Base-by-base conservation (phyloP, 1,140 invertebrate genomes). In the Thrips palmi region DNA sequence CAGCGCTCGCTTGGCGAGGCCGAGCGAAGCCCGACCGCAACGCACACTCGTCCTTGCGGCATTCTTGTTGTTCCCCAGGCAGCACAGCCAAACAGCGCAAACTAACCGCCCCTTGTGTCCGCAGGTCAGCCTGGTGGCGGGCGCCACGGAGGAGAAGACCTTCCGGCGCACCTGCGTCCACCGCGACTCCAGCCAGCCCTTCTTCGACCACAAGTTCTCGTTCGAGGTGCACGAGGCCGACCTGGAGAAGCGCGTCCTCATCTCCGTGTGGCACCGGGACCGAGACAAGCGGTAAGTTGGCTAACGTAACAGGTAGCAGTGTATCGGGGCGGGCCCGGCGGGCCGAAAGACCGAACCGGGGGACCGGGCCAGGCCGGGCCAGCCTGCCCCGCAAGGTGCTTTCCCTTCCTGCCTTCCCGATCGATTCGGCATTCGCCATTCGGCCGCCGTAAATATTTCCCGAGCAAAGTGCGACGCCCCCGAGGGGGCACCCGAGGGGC, bases 211-310 rank as follows among this genome's bases (percentile, higher is more conserved):
- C 23, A 62, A 62, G 43, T 64, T 67, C 39, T 57, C 55, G 17
- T 56, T 65, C 46, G 57, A 62, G 31, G 48, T 65, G 7, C 46
- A 53, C 1, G 51, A 56, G 12, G 54, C 58, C 32, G 63, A 65
- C 45, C 43, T 52, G 4, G 51, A 58, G 12, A 63, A 59, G 39
- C 42, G 64, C 33, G 49, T 67, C 6, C 51, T 65, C 10, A 52
- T 67, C 4, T 65, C 64, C 8, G 57, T 61, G 0, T 67, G 64
- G 64, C 59, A 64, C 42, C 49, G 59, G 10, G 60, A 63, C 40
- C 45, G 52, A 6, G 44, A 47, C 0, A 58, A 53, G 42, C 58
- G 56, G 63, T 65, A 51, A 51, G 53, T 37, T n/a, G n/a, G n/a
- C n/a, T n/a, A n/a, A n/a, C n/a, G n/a, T n/a, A n/a, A n/a, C n/a